Evolutionary conservation across 2,113 vertebrate species (phyloP).

Genomic region (Phoenicopterus ruber): DNA sequence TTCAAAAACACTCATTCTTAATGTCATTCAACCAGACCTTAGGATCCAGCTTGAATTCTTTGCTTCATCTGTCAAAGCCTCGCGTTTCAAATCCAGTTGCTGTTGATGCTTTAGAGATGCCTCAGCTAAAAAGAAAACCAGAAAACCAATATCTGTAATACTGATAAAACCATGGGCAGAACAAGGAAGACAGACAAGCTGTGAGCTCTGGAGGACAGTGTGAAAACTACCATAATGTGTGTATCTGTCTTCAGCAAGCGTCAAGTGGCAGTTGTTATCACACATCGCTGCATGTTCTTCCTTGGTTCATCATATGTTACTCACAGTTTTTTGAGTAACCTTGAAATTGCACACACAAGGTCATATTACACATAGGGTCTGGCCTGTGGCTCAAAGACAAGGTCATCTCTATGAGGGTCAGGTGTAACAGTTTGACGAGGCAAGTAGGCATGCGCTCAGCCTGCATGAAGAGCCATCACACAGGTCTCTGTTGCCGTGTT

Average conservation of each 20-base stretch:
- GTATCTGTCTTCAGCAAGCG: neutral
- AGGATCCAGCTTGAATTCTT: neutral
- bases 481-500: neutral
- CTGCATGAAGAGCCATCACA: neutral
- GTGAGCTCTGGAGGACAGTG: neutral
- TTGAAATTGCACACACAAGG: neutral
- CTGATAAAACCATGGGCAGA: neutral
- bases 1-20: neutral
- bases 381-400: accelerated
- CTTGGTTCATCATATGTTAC: neutral
- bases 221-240: neutral
- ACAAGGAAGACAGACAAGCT: neutral
- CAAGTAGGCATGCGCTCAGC: neutral
- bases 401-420: accelerated
- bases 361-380: neutral
- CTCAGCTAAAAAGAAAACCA: neutral
- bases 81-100: neutral
- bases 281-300: neutral
- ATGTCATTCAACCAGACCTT: neutral
- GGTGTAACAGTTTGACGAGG: too few species aligned
- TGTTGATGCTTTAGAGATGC: neutral
- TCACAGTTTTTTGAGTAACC: neutral
- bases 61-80: neutral
- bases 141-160: neutral
- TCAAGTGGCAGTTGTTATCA: neutral